Percentiles rank a stretch among this genome's conserved stretches.
Conservation (phyloP, 2,113 vertebrate genomes). For the Grus americana region DNA sequence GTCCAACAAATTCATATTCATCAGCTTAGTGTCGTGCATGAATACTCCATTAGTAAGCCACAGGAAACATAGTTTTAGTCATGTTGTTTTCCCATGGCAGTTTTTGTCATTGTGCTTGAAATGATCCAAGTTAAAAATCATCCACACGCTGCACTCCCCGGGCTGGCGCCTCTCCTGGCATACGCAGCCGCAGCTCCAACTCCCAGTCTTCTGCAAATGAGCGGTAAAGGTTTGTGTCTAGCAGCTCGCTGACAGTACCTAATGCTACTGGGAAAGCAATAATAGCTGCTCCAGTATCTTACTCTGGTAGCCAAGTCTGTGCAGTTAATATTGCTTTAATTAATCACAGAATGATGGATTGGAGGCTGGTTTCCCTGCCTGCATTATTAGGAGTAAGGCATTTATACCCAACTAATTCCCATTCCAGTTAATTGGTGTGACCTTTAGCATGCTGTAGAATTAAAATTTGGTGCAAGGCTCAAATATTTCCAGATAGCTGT, state of each 20-base stretch:
- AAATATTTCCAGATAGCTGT: neutral
- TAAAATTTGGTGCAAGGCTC: neutral
- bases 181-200: neutral
- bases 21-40: conserved; percentile 27
- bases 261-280: neutral
- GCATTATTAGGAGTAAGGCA: neutral
- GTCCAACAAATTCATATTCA: conserved; percentile 34
- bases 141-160: neutral
- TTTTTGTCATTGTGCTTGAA: conserved; percentile 27
- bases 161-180: neutral
- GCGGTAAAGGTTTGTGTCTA: neutral
- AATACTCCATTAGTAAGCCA: conserved; percentile 45
- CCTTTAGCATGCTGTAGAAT: neutral
- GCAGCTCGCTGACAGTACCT: neutral
- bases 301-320: neutral
- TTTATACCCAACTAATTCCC: neutral
- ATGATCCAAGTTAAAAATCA: neutral
- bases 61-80: neutral
- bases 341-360: neutral
- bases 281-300: neutral
- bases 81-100: conserved; percentile 14
- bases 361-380: neutral
- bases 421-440: neutral
- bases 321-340: neutral
- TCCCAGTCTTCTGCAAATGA: neutral